Evolutionary conservation across 1,140 invertebrate species (phyloP).

Genomic region (Drosophila nannoptera): DNA sequence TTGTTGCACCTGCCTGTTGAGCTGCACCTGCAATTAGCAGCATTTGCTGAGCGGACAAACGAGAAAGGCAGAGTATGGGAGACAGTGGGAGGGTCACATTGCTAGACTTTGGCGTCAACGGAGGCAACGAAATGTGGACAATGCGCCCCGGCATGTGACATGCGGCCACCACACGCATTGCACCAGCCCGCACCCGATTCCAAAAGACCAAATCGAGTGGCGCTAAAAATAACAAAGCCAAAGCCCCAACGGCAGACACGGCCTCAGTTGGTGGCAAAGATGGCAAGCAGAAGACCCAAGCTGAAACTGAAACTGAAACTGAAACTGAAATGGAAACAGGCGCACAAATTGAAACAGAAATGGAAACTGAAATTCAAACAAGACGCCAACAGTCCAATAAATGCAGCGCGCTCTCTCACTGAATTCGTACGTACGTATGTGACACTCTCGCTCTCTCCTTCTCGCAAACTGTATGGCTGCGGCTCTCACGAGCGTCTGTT

Average conservation of each 20-base stretch:
- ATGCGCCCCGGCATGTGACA: slow-evolving; percentile 42
- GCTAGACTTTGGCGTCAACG: slow-evolving; percentile 31
- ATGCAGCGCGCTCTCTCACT: not conserved
- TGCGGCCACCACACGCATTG: slow-evolving; percentile 44
- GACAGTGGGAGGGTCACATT: slow-evolving; percentile 42
- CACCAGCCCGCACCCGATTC: slow-evolving; percentile 14
- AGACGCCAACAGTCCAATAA: slow-evolving; percentile 11
- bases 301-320: not conserved
- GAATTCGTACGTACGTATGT: no score
- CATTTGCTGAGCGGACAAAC: not conserved
- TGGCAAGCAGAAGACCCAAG: slow-evolving; percentile 6
- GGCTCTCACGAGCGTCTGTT: no score
- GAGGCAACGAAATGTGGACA: slow-evolving; percentile 28
- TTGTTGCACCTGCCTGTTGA: slow-evolving; percentile 6
- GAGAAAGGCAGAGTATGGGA: not conserved
- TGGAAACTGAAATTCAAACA: slow-evolving; percentile 18
- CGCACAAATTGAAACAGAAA: slow-evolving; percentile 1
- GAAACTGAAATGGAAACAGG: not conserved
- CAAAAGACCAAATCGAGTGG: slow-evolving; percentile 30
- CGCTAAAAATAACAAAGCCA: slow-evolving; percentile 50
- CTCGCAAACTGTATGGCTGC: no score
- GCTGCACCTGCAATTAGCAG: slow-evolving; percentile 20
- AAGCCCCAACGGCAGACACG: slow-evolving; percentile 44
- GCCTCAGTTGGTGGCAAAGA: slow-evolving; percentile 37
- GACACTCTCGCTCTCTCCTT: not conserved